Percentiles rank a stretch among this genome's conserved stretches.
phyloP scores from a whole-genome alignment of 2,797 vertebrate genomes.

The Pitangus sulphuratus region DNA sequence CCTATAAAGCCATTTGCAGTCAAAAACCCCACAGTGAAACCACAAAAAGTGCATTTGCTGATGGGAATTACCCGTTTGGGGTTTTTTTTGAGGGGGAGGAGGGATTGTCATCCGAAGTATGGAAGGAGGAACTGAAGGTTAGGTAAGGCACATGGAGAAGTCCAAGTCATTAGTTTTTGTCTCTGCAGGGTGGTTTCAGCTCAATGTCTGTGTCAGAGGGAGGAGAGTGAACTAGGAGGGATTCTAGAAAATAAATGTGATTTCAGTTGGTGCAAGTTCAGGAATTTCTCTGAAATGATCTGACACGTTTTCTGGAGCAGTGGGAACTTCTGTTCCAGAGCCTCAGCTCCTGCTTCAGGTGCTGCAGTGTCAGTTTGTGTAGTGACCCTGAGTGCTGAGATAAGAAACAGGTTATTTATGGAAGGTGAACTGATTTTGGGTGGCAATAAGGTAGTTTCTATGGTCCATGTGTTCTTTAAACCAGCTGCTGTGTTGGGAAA shows the following conservation, averaged over 20 bases:
- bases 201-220: background rate
- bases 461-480: background rate
- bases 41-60: constrained; percentile 43
- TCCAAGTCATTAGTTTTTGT: background rate
- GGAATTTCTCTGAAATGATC: background rate
- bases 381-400: background rate
- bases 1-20: background rate
- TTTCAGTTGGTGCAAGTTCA: background rate
- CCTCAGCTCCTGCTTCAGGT: background rate
- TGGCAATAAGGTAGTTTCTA: background rate
- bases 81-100: background rate
- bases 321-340: background rate
- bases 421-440: background rate
- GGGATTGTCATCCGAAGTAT: background rate
- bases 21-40: constrained; percentile 51
- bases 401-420: background rate
- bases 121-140: background rate
- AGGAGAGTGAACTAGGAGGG: background rate
- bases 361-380: background rate
- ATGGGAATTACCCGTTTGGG: background rate
- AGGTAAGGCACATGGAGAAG: background rate
- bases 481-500: background rate
- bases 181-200: background rate
- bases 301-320: background rate
- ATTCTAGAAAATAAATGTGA: background rate